Base-by-base conservation (phyloP, 2,888 invertebrate species). In the Cephus nigrinus region DNA sequence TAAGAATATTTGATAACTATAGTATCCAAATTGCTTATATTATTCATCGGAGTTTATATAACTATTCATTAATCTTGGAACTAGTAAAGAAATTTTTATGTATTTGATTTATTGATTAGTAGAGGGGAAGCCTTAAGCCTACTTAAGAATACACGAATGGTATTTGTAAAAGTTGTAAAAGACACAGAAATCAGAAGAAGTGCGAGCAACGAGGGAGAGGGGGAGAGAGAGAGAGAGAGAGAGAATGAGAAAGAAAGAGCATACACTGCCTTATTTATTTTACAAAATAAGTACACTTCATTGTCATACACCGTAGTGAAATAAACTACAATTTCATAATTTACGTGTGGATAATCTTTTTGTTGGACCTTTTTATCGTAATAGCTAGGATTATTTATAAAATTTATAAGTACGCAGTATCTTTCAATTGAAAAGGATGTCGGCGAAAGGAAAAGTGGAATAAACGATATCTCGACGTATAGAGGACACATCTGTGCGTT, bases 241-340 rank as follows among this genome's bases (percentile, higher is more conserved):
- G 73, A 74, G 79, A 76, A 74, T 12, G n/a, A 23, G 68, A 33
- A 76, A 78, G 74, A 78, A 79, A 79, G 81, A 86, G 83, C 85
- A 87, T 88, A 87, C 90, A 90, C 90, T 90, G 91, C 90, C 90
- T 91, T 90, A 90, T 90, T 90, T 90, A 90, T 90, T 90, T 90
- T 89, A 88, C 86, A 84, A 84, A 81, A 86, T 88, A 89, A 84
- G 86, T 87, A 87, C 85, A 87, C 82, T 87, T 87, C 86, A 88
- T 88, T 88, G 85, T 89, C 89, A 88, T 86, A 87, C 83, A 88
- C 82, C 84, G 84, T 87, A 88, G 84, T 81, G 83, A 85, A 90
- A 88, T 90, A 89, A 90, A 90, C 81, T 82, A 82, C 83, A 87
- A 83, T 87, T 89, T 89, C 86, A 80, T 87, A 88, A 87, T 80